A percentile compares a stretch with the other conserved stretches of the same genome.
Conservation (phyloP, 2,113 vertebrate species). For the Mastomys coucha region DNA sequence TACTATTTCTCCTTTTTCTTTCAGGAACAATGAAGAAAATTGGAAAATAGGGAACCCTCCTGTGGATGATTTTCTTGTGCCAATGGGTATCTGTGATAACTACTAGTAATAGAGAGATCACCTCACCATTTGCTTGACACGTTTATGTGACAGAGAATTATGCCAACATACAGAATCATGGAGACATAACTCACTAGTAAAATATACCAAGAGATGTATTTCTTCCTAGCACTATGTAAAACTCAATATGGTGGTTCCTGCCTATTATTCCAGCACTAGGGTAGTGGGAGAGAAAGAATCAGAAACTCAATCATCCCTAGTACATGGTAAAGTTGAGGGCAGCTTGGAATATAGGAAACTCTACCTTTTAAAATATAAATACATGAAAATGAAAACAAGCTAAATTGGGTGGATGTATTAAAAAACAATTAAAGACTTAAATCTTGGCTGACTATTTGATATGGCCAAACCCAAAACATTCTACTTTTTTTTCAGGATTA, state of each 20-base stretch:
- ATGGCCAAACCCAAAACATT: not conserved
- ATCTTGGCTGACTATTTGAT: not conserved
- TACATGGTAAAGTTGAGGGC: too few relatives aligned
- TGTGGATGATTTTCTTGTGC: too few relatives aligned
- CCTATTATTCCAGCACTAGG: not conserved
- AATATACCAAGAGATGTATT: not conserved
- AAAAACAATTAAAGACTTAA: not conserved
- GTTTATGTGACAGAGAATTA: too few relatives aligned
- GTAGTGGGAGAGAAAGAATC: accelerated
- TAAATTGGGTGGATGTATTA: not conserved
- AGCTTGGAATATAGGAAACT: not conserved
- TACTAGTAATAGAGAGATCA: too few relatives aligned
- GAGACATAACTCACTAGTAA: not conserved
- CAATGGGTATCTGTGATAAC: too few relatives aligned
- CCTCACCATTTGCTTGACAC: too few relatives aligned
- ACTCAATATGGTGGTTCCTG: not conserved
- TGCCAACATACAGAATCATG: too few relatives aligned
- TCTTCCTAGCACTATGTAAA: not conserved
- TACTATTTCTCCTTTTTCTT: too few relatives aligned
- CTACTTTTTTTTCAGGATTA: not conserved
- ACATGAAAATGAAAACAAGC: not conserved
- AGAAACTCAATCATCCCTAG: not conserved
- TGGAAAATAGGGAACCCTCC: too few relatives aligned
- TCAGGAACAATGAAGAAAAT: too few relatives aligned
- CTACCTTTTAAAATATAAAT: not conserved